These are phyloP conservation scores for Balaenoptera acutorostrata DNA, from an alignment of 2,113 vertebrate genomes.

Conservation along the genomic window DNA sequence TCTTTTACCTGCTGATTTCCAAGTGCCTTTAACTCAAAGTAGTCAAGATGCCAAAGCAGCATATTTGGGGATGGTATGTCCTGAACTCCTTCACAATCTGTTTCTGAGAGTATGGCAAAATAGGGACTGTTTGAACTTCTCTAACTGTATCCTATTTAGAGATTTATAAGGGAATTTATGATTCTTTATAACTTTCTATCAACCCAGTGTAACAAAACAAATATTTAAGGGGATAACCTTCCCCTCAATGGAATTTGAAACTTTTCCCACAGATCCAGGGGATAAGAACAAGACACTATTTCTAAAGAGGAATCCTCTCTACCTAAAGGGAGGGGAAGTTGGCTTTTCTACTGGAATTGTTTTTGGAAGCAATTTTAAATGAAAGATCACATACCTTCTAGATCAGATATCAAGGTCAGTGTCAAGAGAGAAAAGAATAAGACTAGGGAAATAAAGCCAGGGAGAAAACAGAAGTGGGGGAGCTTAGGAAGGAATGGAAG, in stretches of 20 bases:
- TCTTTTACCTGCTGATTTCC: background rate
- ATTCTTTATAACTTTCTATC: background rate
- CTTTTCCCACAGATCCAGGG: background rate
- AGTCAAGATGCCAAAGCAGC: background rate
- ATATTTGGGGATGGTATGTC: background rate
- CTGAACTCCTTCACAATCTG: background rate
- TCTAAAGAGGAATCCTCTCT: background rate
- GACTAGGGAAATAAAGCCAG: background rate
- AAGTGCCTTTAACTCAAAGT: background rate
- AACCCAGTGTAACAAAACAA: background rate
- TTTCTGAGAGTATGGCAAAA: background rate
- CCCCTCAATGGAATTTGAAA: background rate
- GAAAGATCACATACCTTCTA: background rate
- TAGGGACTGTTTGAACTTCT: background rate
- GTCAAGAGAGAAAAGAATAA: background rate
- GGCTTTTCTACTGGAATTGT: background rate
- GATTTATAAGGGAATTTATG: background rate
- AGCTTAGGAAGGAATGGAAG: background rate
- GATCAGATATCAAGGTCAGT: background rate
- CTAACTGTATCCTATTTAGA: background rate
- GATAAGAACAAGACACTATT: background rate
- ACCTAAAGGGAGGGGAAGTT: background rate
- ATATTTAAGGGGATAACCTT: background rate
- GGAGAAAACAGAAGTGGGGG: background rate
- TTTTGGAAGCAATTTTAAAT: slow-evolving; percentile 14